Evolutionary conservation across 2,888 invertebrate species (phyloP).

Genomic region (Geotrupes spiniger): DNA sequence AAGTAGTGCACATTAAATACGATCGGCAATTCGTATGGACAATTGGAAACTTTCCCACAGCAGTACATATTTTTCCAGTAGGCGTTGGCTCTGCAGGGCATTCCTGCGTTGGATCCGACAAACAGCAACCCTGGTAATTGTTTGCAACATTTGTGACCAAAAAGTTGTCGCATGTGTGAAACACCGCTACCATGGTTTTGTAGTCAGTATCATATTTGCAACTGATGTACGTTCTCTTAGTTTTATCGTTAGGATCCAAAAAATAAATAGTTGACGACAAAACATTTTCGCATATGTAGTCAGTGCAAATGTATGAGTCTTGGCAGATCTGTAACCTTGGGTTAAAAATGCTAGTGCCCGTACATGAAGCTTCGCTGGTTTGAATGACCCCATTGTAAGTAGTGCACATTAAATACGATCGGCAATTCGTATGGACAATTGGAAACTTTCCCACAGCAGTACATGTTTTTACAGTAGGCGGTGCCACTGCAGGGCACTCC

Average conservation of each 20-base stretch:
- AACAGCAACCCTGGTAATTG: no score
- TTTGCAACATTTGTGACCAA: no score
- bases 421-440: conserved; percentile 8
- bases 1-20: conserved; percentile 8
- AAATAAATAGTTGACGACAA: neutral
- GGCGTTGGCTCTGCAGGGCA: no score
- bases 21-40: conserved; percentile 10
- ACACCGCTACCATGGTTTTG: neutral
- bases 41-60: conserved; percentile 5
- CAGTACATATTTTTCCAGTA: no score
- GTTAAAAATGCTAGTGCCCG: conserved; percentile 5
- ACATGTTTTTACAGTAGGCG: no score
- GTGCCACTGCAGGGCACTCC: no score
- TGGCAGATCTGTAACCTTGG: conserved; percentile 11
- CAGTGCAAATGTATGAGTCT: conserved; percentile 10
- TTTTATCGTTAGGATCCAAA: neutral
- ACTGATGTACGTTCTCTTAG: conserved; percentile 12
- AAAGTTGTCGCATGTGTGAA: neutral
- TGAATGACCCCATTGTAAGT: no score
- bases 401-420: conserved; percentile 9
- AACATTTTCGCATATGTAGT: conserved; percentile 3
- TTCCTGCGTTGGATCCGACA: no score
- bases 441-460: conserved; percentile 5
- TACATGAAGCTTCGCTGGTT: conserved; percentile 2
- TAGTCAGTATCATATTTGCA: conserved; percentile 40